A percentile compares a stretch with the other conserved stretches of the same genome.
phyloP scores from a whole-genome alignment of 2,888 invertebrate genomes.

The Patella pellucida region DNA sequence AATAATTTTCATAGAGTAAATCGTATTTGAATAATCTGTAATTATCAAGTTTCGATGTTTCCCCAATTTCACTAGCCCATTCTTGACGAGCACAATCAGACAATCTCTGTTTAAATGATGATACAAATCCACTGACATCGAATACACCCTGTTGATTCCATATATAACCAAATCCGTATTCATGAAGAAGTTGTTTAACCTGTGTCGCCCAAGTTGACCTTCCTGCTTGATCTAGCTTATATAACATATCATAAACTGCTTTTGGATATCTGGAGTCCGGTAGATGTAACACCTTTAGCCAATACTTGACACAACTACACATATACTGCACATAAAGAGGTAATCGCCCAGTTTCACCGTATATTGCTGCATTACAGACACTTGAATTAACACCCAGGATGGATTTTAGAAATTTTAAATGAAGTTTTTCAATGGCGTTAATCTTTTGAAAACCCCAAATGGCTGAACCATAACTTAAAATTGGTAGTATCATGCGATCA shows the following conservation, averaged over 20 bases:
- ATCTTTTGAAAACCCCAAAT: slow-evolving; percentile 20
- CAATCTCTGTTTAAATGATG: background rate
- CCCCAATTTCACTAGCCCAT: background rate
- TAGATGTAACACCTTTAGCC: slow-evolving; percentile 19
- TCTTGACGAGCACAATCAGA: background rate
- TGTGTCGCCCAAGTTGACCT: slow-evolving; percentile 17
- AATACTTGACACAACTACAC: slow-evolving; percentile 15
- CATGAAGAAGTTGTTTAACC: background rate
- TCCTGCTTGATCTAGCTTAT: slow-evolving; percentile 15
- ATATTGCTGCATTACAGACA: slow-evolving; percentile 17
- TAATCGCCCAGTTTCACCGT: slow-evolving; percentile 21
- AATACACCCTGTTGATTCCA: background rate
- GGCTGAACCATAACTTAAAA: slow-evolving; percentile 18
- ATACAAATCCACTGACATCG: background rate
- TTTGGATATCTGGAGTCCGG: slow-evolving; percentile 19
- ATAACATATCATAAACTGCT: slow-evolving; percentile 20
- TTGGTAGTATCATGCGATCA: slow-evolving; percentile 19
- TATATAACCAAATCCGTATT: background rate
- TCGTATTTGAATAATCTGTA: too few species aligned
- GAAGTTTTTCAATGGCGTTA: slow-evolving; percentile 18
- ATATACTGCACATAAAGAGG: slow-evolving; percentile 16
- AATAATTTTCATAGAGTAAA: too few species aligned
- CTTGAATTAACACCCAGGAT: slow-evolving; percentile 9
- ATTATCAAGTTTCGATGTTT: background rate
- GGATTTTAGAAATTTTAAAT: slow-evolving; percentile 19